Evolutionary conservation across 2,113 vertebrate genomes (phyloP), one percentile per base, ranked within the genome.

Genomic region (Chitala chitala): DNA sequence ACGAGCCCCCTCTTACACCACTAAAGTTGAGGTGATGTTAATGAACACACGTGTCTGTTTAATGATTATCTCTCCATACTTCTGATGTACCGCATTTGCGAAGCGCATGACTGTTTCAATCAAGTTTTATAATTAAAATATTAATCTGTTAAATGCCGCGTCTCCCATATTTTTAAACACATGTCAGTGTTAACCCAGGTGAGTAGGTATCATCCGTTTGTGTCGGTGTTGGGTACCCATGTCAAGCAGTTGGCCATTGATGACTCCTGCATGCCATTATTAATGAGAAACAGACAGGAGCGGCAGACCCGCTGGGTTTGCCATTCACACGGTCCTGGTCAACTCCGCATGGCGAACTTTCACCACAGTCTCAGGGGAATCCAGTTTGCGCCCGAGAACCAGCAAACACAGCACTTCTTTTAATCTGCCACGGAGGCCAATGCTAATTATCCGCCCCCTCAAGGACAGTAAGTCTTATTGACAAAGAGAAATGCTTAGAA

Each of bases 351-450:
- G 54, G 29, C 40, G 13, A 26, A 36, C 38, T 38, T 54, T 54
- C 70, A 12, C 9, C 20, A 5, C 38, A 46, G 40, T 22, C 64
- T 24, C 64, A 40, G 12, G 70, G 38, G 54, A 54, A 12, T 31
- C 13, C 70, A 59, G 54, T 72, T 59, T 59, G 70, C 59, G 70
- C 20, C 53, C 17, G 22, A 26, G 22, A 56, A 72, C 24, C 56
- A 61, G 26, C 29, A 44, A 20, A 44, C 72, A 17, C 29, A 63
- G 72, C 72, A 63, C 17, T 63, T 51, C 72, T 58, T 36, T 73
- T 51, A 73, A 64, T 73, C 70, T 59, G 54, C 70, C 70, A 72
- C 38, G 22, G 70, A 59, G 70, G 70, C 70, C 70, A 40, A 59
- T 72, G 70, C 44, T 73, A 73, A 73, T 73, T 63, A 63, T 38